Percentiles rank a stretch among this genome's conserved stretches.
Evolutionary conservation across 2,113 vertebrate species (phyloP).

Genomic region (Rhynchopsitta pachyrhyncha): DNA sequence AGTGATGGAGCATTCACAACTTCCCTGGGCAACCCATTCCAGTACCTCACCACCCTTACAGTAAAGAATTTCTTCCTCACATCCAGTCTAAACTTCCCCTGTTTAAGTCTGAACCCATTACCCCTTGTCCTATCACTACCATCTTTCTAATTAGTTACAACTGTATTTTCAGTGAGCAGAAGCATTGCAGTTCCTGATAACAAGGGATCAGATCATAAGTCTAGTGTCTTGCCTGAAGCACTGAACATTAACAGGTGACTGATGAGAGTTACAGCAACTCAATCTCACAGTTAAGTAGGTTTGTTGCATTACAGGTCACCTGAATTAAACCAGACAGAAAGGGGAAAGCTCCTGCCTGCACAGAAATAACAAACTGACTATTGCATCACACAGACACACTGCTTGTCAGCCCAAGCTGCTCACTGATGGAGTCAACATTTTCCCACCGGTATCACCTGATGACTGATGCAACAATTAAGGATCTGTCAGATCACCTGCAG

Average conservation of each 20-base stretch:
- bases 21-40: too few relatives aligned
- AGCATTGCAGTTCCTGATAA: not conserved
- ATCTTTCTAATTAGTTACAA: not conserved
- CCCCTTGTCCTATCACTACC: too few relatives aligned
- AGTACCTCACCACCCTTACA: too few relatives aligned
- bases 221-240: not conserved
- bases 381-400: not conserved
- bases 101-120: too few relatives aligned
- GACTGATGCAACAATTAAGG: not conserved
- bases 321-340: not conserved
- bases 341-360: not conserved
- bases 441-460: not conserved
- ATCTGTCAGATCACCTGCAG: not conserved
- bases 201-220: not conserved
- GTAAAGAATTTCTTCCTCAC: too few relatives aligned
- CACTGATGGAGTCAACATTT: not conserved
- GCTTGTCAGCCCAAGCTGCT: not conserved
- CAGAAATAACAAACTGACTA: not conserved
- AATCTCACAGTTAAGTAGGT: not conserved
- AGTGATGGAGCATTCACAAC: too few relatives aligned
- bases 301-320: not conserved
- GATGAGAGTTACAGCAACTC: not conserved
- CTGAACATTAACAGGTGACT: not conserved
- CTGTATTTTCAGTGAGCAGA: not conserved
- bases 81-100: too few relatives aligned